A percentile compares a stretch with the other conserved stretches of the same genome.
phyloP scores from a whole-genome alignment of 2,797 vertebrate genomes.

The Gobio occitaniae region DNA sequence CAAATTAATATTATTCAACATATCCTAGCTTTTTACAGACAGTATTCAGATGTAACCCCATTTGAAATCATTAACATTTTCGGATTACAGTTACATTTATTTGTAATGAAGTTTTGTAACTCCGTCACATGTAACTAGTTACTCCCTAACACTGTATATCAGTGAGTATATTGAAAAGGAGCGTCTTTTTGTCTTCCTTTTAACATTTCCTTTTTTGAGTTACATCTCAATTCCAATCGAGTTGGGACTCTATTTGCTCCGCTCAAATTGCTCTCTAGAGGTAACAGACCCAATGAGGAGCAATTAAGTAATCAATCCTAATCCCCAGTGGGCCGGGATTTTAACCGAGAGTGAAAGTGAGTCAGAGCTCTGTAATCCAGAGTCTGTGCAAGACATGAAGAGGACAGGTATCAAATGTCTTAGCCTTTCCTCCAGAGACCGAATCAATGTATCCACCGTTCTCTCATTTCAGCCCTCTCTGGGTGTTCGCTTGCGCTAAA shows the following conservation, averaged over 20 bases:
- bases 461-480: slow-evolving; percentile 41
- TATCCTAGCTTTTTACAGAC: no score
- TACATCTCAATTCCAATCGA: slow-evolving; percentile 45
- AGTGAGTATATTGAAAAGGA: neutral
- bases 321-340: slow-evolving; percentile 24
- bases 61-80: no score
- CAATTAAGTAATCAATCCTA: slow-evolving; percentile 41
- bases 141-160: no score
- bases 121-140: no score
- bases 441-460: slow-evolving; percentile 39
- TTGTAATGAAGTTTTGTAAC: no score
- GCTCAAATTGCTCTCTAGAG: slow-evolving; percentile 45
- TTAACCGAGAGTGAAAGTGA: slow-evolving; percentile 41
- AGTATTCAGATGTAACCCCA: no score
- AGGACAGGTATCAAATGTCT: slow-evolving; percentile 43
- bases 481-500: slow-evolving; percentile 31
- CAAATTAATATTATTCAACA: no score
- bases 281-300: slow-evolving; percentile 37
- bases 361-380: slow-evolving; percentile 20
- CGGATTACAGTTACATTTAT: no score
- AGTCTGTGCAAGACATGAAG: slow-evolving; percentile 16
- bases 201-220: slow-evolving; percentile 25
- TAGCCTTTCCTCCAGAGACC: slow-evolving; percentile 23
- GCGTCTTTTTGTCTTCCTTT: neutral
- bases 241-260: slow-evolving; percentile 34